Base-by-base conservation (phyloP, 1,140 invertebrate genomes). In the Eurosta solidaginis region DNA sequence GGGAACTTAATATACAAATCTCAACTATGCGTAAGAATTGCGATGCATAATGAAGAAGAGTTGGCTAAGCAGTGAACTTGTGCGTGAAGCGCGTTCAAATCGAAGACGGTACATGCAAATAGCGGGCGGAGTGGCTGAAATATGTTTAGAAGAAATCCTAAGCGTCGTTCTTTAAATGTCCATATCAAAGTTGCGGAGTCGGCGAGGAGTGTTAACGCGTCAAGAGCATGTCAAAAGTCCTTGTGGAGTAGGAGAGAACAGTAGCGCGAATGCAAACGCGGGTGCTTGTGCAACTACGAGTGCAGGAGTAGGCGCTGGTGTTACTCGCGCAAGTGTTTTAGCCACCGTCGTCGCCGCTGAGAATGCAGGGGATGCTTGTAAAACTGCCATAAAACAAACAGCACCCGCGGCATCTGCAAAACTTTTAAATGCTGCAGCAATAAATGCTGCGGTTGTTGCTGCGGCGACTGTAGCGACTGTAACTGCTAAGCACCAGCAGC, bases 91-190 rank as follows among this genome's bases (percentile, higher is more conserved):
- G n/a, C n/a, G n/a, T n/a, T n/a, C n/a, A n/a, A n/a, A n/a, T n/a
- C n/a, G n/a, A n/a, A n/a, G n/a, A n/a, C n/a, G n/a, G n/a, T n/a
- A n/a, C n/a, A n/a, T n/a, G n/a, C n/a, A n/a, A n/a, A n/a, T n/a
- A n/a, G n/a, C n/a, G n/a, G n/a, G n/a, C n/a, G n/a, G n/a, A n/a
- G n/a, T n/a, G n/a, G n/a, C n/a, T n/a, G n/a, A n/a, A n/a, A n/a
- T n/a, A n/a, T n/a, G n/a, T n/a, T n/a, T n/a, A n/a, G n/a, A n/a
- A 42, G 36, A 74, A 47, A 29, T 20, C n/a, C 25, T n/a, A 10
- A 44, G 40, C 63, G 68, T 12, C 74, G n/a, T n/a, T n/a, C n/a
- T n/a, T n/a, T n/a, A n/a, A n/a, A 80, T 80, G 80, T 80, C 80
- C 47, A 79, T 80, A 63, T 78, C 80, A 33, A 80, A 80, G 40